Base-by-base conservation (phyloP, 2,113 vertebrate species). In the Mola mola region DNA sequence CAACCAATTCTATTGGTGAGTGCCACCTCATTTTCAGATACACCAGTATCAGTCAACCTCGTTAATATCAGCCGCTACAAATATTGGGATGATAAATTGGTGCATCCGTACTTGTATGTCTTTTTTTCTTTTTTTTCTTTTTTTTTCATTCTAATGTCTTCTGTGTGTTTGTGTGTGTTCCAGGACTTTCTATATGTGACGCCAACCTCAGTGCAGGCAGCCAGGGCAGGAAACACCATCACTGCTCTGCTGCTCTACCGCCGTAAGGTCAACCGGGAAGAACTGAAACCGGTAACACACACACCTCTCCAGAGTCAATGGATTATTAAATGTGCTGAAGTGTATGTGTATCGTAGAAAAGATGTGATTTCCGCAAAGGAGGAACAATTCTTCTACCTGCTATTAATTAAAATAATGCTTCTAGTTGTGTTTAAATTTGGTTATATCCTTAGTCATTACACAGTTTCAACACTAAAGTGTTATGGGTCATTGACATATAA, bases 181-280 rank as follows among this genome's bases (percentile, higher is more conserved):
- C 61, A 99, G 96, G 97, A 98, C 66, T 92, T 95, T 38, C 78
- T 98, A 40, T 96, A 93, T 16, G 72, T 97, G 57, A 60, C 46
- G 0, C 96, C 96, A 0, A 98, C 95, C 0, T 41, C 78, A 0
- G 52, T 95, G 1, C 97, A 97, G 89, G 94, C 96, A 0, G 97
- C 97, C n/a, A 84, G 95, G 59, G 96, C 96, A 0, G 96, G 95
- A 15, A 98, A 98, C 53, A 88, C 91, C 43, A 94, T 99, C 67
- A 94, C 95, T 0, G 92, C 96, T 31, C 84, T 94, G 59, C 84
- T 99, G 58, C 91, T 96, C 0, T 99, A 99, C 73, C 89, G 96
- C 10, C 93, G 93, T 34, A 94, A 94, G 59, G 90, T 99, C 62
- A 96, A 96, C 89, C 87, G 95, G 0, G 96, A 98, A 78, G 95